A percentile compares a stretch with the other conserved stretches of the same genome.
These are phyloP conservation scores for Myripristis murdjan DNA, from an alignment of 2,797 vertebrate genomes.

Conservation along the genomic window DNA sequence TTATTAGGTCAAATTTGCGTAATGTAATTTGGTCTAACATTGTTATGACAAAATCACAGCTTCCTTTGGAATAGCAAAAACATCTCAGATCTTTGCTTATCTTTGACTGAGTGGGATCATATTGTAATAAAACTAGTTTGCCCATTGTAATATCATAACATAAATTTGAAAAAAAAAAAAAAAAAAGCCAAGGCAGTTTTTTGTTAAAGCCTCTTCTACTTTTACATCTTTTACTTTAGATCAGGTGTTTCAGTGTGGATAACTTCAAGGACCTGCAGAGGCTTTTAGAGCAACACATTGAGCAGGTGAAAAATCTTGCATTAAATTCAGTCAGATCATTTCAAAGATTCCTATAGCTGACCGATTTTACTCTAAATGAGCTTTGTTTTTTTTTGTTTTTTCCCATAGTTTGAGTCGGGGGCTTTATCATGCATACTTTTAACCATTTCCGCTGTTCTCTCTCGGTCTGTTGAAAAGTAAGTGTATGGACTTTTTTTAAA, in stretches of 20 bases:
- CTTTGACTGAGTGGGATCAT: slow-evolving; percentile 1
- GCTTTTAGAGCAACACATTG: slow-evolving; percentile 80
- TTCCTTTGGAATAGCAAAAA: slow-evolving; percentile 1
- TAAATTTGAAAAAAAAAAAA: too few species aligned
- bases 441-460: slow-evolving; percentile 91
- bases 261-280: slow-evolving; percentile 75
- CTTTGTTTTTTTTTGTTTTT: background rate
- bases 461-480: slow-evolving; percentile 91
- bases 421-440: slow-evolving; percentile 91
- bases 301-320: slow-evolving; percentile 72
- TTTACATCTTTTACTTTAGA: slow-evolving; percentile 62
- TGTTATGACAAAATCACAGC: background rate
- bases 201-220: background rate
- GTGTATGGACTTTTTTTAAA: slow-evolving; percentile 61
- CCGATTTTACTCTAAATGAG: slow-evolving; percentile 2
- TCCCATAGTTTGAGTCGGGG: slow-evolving; percentile 90
- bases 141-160: background rate
- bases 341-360: too few species aligned
- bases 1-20: background rate
- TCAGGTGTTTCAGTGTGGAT: slow-evolving; percentile 75
- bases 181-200: background rate
- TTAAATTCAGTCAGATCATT: background rate
- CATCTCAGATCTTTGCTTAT: background rate
- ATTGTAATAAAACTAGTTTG: background rate
- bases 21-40: too few species aligned